A percentile compares a stretch with the other conserved stretches of the same genome.
Conservation (phyloP, 2,797 vertebrate species). For the Cynodonichthys magdalenae region DNA sequence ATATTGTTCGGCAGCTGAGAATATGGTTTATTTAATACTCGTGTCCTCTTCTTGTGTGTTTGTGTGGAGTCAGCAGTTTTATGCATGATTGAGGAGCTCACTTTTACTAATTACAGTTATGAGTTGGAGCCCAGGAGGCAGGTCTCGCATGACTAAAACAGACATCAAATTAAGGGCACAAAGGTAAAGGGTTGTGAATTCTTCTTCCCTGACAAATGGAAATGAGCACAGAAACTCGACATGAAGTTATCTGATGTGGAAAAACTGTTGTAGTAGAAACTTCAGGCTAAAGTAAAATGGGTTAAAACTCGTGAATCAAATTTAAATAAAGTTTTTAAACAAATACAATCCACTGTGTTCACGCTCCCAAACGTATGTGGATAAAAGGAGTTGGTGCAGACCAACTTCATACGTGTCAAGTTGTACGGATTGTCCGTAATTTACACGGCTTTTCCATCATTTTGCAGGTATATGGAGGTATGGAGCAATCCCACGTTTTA, state of each 20-base stretch:
- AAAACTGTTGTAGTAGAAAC: background rate
- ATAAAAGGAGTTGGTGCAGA: too few relatives aligned
- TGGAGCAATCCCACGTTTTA: too few relatives aligned
- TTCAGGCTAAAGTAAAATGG: background rate
- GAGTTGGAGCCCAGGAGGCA: background rate
- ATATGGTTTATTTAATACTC: constrained; percentile 10
- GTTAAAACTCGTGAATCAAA: background rate
- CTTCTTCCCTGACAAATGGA: background rate
- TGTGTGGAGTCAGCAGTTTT: background rate
- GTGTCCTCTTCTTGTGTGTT: background rate
- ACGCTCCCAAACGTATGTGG: too few relatives aligned
- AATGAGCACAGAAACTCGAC: constrained; percentile 1
- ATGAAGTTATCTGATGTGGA: background rate
- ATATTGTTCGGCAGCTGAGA: constrained; percentile 17
- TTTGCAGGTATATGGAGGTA: too few relatives aligned
- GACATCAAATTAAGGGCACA: constrained; percentile 3
- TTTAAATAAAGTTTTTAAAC: background rate
- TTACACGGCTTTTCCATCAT: too few relatives aligned
- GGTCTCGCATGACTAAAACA: constrained; percentile 4
- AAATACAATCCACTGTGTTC: too few relatives aligned
- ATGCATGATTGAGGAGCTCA: constrained; percentile 10
- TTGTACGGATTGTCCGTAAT: too few relatives aligned
- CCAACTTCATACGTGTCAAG: too few relatives aligned
- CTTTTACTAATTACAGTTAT: constrained; percentile 11
- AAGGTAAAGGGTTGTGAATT: constrained; percentile 2